Percentiles rank a stretch among this genome's conserved stretches.
phyloP scores from a whole-genome alignment of 1,140 invertebrate genomes.

The Drosophila paulistorum region DNA sequence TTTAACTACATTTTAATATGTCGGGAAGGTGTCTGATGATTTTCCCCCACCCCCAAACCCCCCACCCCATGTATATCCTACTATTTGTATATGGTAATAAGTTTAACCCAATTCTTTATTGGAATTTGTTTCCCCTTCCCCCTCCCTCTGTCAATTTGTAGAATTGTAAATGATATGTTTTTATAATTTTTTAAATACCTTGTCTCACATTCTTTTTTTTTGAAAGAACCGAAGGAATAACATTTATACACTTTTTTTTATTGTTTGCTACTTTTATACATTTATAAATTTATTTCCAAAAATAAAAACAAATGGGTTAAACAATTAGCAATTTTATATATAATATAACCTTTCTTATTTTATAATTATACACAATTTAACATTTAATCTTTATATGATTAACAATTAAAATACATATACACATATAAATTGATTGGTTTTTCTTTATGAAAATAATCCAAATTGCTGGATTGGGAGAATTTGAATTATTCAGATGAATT shows the following conservation, averaged over 20 bases:
- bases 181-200: not conserved
- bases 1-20: slow-evolving; percentile 6
- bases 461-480: too few relatives aligned
- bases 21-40: not conserved
- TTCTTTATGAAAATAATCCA: not conserved
- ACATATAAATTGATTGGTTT: not conserved
- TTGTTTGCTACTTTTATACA: not conserved
- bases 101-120: slow-evolving; percentile 3
- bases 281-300: not conserved
- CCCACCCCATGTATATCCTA: not conserved
- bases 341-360: not conserved
- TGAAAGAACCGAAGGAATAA: not conserved
- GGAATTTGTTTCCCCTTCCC: not conserved
- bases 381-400: slow-evolving; percentile 6
- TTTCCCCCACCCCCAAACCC: not conserved
- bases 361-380: slow-evolving; percentile 5
- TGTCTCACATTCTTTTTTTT: slow-evolving; percentile 4
- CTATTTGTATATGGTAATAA: slow-evolving; percentile 9
- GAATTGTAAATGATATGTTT: slow-evolving; percentile 3
- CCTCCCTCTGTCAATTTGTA: not conserved
- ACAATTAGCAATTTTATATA: slow-evolving; percentile 3
- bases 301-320: slow-evolving; percentile 1
- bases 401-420: slow-evolving; percentile 13
- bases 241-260: not conserved
- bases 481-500: too few relatives aligned